Base-by-base conservation (phyloP, 2,888 invertebrate species). In the Caenorhabditis virilis region DNA sequence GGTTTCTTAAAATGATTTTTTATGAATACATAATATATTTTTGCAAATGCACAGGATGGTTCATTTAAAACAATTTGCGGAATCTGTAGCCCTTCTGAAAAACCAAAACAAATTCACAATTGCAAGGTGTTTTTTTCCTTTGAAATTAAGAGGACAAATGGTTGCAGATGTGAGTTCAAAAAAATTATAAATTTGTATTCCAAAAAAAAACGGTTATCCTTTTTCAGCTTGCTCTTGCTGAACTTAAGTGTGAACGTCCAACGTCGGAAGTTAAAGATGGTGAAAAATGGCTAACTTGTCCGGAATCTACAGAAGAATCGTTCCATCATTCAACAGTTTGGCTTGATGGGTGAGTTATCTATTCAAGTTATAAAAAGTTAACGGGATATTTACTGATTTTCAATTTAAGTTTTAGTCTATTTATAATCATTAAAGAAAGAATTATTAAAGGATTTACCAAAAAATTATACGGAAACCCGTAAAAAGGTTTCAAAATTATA, bases 1-100 rank as follows among this genome's bases (percentile, higher is more conserved):
- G 78, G 77, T 69, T 23, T 22, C 3, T 11, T n/a, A n/a, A 38
- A 38, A 38, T n/a, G n/a, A n/a, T 38, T n/a, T 38, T n/a, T n/a
- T 38, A 9, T 30, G 30, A 6, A 9, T 30, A 13, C 7, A 30
- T 9, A 13, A 30, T 30, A n/a, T 16, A 38, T 20, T 15, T 5
- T 22, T 16, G 11, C 5, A 20, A 7, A 41, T 16, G 5, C 11
- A 6, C 18, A 11, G 26, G 5, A 30, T 57, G 50, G 41, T 33
- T 57, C 53, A 57, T 41, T 15, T 58, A 22, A 57, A 63, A 35
- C 48, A 47, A 22, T 52, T 62, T 39, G 62, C 56, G 2, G 38
- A 38, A 20, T 18, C 38, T n/a, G 20, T n/a, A n/a, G n/a, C n/a
- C n/a, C 38, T 15, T 38, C 38, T 18, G 38, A 18, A 2, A 38